Percentiles rank a stretch among this genome's conserved stretches.
Conservation (phyloP, 2,888 invertebrate species). For the Brachyptera putata region DNA sequence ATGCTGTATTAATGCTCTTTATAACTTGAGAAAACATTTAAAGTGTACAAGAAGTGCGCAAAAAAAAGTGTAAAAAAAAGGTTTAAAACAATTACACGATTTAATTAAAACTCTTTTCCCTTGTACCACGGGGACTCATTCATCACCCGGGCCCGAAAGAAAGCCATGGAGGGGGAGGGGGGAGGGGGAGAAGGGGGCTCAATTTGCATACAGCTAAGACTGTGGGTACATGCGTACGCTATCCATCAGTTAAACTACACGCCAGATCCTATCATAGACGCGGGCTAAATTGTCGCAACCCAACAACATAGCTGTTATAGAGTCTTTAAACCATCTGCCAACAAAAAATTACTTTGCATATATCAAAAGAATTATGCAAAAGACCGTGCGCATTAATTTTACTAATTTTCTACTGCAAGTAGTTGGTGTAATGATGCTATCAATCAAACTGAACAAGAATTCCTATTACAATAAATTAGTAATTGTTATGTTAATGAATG, state of each 20-base stretch:
- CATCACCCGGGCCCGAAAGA: conserved; percentile 41
- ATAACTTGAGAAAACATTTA: background rate
- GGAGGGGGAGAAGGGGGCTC: conserved; percentile 8
- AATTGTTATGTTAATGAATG: no score
- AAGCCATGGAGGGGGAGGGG: background rate
- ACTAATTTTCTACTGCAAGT: conserved; percentile 9
- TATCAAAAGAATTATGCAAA: conserved; percentile 16
- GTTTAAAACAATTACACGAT: conserved; percentile 49
- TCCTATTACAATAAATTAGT: background rate
- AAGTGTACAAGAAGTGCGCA: conserved; percentile 21
- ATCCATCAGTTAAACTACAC: conserved; percentile 16
- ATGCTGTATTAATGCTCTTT: no score
- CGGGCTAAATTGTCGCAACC: conserved; percentile 3
- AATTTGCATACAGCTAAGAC: conserved; percentile 28
- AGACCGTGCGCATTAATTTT: background rate
- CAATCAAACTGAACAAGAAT: background rate
- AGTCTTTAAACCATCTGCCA: conserved; percentile 20
- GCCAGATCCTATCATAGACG: background rate
- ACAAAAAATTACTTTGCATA: conserved; percentile 13
- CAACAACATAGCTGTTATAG: background rate
- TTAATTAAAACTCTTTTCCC: conserved; percentile 48
- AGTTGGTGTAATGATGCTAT: background rate
- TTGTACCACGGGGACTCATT: conserved; percentile 47
- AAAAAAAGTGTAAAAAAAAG: conserved; percentile 36
- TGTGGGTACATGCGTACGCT: conserved; percentile 11